Evolutionary conservation across 2,888 invertebrate genomes (phyloP), one percentile per base, ranked within the genome.

Genomic region (Trachelus troglodyta): DNA sequence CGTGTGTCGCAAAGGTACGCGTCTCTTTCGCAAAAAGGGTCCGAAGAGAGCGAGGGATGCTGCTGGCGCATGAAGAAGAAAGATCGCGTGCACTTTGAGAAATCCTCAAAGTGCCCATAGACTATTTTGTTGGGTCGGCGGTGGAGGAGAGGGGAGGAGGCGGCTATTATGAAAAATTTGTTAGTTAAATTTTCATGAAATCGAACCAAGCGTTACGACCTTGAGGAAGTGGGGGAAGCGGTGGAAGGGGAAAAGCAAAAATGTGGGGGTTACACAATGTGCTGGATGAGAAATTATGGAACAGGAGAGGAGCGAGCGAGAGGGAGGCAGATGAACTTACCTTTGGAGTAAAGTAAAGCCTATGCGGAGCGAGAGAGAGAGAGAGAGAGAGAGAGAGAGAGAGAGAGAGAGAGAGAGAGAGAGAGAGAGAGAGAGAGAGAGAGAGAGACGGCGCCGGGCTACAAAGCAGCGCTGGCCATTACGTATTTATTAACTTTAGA

Each of bases 401-500:
- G 76, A 37, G 76, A 34, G 78, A 76, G 76, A 56, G 77, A 9
- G 34, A 34, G 69, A 56, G 77, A 40, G 79, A 73, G 75, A 73
- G 73, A 15, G 34, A 76, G 23, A 69, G 71, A 75, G 76, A 33
- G 35, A 74, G 74, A 34, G 69, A 11, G 9, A 34, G 79, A 74
- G 33, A 37, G 73, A 35, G 81, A 83, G 83, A 85, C 85, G 85
- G 87, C 87, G 85, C 82, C 84, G 82, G 83, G 87, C 87, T 89
- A 91, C 90, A 91, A 91, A 91, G 91, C 91, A 91, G 89, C 89
- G 88, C 87, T 86, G 87, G 86, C 90, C 90, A 91, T 91, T 91
- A 91, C 85, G 89, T 91, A 91, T 91, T 91, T 91, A 91, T 91
- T 90, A 91, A 91, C 89, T 91, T 91, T 90, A 90, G 89, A 89